A percentile compares a stretch with the other conserved stretches of the same genome.
Conservation (phyloP, 2,113 vertebrate species). For the Microtus richardsoni region DNA sequence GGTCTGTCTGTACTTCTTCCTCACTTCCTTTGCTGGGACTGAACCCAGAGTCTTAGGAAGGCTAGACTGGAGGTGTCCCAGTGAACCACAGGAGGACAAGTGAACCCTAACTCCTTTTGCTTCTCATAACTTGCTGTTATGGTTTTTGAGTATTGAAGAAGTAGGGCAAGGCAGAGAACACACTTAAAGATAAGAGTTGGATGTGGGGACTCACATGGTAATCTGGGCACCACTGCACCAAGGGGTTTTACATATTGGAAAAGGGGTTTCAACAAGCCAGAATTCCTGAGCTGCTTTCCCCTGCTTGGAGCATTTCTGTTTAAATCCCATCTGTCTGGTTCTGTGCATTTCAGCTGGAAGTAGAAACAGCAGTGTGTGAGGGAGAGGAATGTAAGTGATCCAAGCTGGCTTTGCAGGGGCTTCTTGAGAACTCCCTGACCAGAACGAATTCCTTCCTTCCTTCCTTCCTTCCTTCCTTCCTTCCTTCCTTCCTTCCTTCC, state of each 20-base stretch:
- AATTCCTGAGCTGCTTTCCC: slow-evolving; percentile 56
- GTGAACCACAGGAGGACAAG: not conserved
- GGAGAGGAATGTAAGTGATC: not conserved
- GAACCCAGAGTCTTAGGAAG: not conserved
- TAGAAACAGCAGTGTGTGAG: not conserved
- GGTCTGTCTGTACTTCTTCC: not conserved
- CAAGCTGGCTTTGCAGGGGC: not conserved
- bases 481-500: too few relatives aligned
- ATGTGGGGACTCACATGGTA: not conserved
- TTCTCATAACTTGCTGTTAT: not conserved
- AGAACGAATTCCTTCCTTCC: too few relatives aligned
- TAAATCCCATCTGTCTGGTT: slow-evolving; percentile 44
- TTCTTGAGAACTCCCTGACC: not conserved
- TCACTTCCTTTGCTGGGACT: not conserved
- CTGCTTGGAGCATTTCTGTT: slow-evolving; percentile 52
- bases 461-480: too few relatives aligned
- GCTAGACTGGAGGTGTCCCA: not conserved
- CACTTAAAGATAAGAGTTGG: not conserved
- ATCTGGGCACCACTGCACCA: not conserved
- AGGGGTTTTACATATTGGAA: not conserved
- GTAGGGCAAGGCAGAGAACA: not conserved
- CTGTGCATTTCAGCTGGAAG: slow-evolving; percentile 28
- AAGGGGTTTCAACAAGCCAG: slow-evolving; percentile 35
- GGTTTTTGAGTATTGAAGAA: not conserved
- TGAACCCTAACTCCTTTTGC: not conserved